phyloP scores from a whole-genome alignment of 2,888 invertebrate genomes.

The Epinotia bilunana region DNA sequence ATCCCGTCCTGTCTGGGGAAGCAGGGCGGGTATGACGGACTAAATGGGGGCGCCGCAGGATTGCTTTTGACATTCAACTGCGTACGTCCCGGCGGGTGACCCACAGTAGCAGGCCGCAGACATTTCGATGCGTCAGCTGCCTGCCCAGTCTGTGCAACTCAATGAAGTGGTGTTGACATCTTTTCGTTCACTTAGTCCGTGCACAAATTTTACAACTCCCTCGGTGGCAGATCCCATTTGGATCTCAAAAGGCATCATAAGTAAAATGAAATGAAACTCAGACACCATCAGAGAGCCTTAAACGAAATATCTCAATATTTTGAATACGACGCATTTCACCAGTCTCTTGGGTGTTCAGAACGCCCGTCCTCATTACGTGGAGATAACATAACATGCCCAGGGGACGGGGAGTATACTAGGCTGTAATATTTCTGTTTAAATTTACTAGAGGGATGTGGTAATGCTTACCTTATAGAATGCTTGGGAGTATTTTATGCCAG shows the following conservation, averaged over 20 bases:
- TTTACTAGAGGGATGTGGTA: background rate
- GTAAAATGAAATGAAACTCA: slow-evolving; percentile 3
- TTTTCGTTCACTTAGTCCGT: too few relatives aligned
- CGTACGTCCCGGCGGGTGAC: too few relatives aligned
- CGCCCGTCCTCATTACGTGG: slow-evolving; percentile 13
- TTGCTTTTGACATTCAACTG: too few relatives aligned
- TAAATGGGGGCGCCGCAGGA: too few relatives aligned
- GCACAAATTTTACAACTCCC: background rate
- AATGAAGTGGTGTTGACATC: too few relatives aligned
- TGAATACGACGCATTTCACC: slow-evolving; percentile 14
- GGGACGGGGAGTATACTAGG: background rate
- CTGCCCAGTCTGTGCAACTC: too few relatives aligned
- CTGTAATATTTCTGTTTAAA: slow-evolving; percentile 6
- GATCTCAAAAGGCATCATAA: background rate
- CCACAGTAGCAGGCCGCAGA: too few relatives aligned
- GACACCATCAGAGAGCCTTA: background rate
- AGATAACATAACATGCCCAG: slow-evolving; percentile 27
- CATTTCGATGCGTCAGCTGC: too few relatives aligned
- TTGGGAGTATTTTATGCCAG: background rate
- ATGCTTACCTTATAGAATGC: background rate
- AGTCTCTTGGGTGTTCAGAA: background rate
- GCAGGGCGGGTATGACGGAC: too few relatives aligned
- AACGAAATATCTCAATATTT: slow-evolving; percentile 21
- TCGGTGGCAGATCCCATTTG: background rate
- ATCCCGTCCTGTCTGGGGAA: too few relatives aligned